These are phyloP conservation scores for Grammatotria lemairii DNA, from an alignment of 2,113 vertebrate species.

Conservation along the genomic window DNA sequence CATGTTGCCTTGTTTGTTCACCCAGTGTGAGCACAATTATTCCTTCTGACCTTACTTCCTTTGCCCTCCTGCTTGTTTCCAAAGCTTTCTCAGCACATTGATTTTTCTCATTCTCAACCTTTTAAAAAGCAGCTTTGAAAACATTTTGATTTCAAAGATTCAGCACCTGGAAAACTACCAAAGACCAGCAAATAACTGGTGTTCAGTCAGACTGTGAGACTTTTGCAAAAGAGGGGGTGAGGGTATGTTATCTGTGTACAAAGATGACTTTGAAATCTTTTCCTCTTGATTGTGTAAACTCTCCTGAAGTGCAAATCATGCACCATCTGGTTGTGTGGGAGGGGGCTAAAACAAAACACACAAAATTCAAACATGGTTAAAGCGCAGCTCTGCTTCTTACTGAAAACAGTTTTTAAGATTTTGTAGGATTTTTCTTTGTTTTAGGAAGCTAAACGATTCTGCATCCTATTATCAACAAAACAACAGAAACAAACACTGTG, in stretches of 20 bases:
- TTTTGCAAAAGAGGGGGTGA: background rate
- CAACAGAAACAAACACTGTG: background rate
- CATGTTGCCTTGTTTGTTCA: background rate
- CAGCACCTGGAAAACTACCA: background rate
- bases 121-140: background rate
- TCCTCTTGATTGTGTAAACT: background rate
- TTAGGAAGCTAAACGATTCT: background rate
- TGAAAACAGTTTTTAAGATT: background rate
- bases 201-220: background rate
- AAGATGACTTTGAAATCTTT: background rate
- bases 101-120: background rate
- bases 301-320: background rate
- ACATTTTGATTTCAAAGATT: background rate
- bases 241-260: background rate
- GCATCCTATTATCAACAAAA: background rate
- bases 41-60: background rate
- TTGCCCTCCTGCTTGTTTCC: background rate
- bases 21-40: background rate
- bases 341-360: background rate
- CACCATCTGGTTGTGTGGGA: background rate
- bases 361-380: background rate
- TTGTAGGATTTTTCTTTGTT: background rate
- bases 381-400: background rate
- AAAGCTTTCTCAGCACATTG: background rate
- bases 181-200: background rate